A percentile compares a stretch with the other conserved stretches of the same genome.
Evolutionary conservation across 2,113 vertebrate species (phyloP).

Genomic region (Leptodactylus fuscus): DNA sequence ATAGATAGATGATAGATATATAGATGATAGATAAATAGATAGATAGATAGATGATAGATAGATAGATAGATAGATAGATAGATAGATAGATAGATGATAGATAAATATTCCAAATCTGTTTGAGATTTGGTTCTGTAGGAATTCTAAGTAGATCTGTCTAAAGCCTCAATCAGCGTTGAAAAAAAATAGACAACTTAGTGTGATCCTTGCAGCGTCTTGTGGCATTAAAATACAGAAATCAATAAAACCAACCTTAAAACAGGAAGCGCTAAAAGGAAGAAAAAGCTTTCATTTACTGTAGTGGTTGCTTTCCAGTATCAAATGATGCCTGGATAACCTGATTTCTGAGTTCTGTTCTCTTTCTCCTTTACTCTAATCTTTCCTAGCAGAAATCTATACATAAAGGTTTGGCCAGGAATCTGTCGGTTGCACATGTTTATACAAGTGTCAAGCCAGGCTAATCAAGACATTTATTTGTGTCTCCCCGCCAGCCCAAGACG

Average conservation of each 20-base stretch:
- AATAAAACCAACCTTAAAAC: conserved; percentile 66
- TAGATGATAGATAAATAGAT: too few relatives aligned
- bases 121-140: background rate
- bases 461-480: conserved; percentile 59
- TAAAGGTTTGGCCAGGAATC: conserved; percentile 60
- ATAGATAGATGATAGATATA: too few relatives aligned
- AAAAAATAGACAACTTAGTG: conserved; percentile 50
- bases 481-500: background rate
- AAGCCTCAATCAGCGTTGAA: conserved; percentile 13
- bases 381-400: conserved; percentile 63
- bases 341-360: conserved; percentile 50
- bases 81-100: background rate
- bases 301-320: conserved; percentile 63
- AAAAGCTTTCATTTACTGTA: conserved; percentile 63
- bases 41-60: too few relatives aligned
- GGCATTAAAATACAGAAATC: conserved; percentile 66
- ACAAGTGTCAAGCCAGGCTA: conserved; percentile 63
- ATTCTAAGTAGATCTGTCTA: background rate
- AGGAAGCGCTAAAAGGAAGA: conserved; percentile 69
- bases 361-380: conserved; percentile 55
- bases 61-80: too few relatives aligned
- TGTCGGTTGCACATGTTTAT: conserved; percentile 63
- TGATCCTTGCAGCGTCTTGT: conserved; percentile 48
- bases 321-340: conserved; percentile 63
- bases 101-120: background rate